Evolutionary conservation across 2,797 vertebrate species (phyloP).

Genomic region (Leontocebus nigricollis): DNA sequence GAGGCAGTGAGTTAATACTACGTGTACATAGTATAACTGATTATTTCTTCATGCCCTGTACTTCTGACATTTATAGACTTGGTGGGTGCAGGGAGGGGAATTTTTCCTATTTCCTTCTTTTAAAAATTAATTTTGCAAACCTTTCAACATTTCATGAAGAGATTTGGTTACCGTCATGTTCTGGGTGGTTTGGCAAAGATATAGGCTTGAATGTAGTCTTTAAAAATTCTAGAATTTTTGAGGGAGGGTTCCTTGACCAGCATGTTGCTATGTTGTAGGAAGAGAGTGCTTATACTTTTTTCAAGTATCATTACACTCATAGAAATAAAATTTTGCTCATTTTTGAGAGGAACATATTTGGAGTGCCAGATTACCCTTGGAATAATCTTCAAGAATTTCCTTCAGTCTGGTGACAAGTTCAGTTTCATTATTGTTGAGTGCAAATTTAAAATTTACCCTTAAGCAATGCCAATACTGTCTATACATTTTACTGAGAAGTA

Average conservation of each 20-base stretch:
- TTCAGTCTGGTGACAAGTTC: not conserved
- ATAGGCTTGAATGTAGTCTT: not conserved
- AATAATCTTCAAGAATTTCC: not conserved
- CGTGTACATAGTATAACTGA: accelerated
- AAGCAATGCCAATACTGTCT: not conserved
- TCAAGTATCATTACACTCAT: not conserved
- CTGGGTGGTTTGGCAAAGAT: not conserved
- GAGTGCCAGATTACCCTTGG: not conserved
- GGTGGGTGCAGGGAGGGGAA: not conserved
- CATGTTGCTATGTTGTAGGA: not conserved
- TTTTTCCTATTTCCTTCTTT: not conserved
- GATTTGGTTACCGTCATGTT: not conserved
- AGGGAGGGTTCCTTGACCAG: not conserved
- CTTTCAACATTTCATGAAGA: not conserved
- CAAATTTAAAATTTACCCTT: not conserved
- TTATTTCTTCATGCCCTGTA: accelerated
- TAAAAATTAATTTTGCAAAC: conserved; percentile 2
- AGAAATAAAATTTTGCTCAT: not conserved
- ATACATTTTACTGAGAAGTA: not conserved
- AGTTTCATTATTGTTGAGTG: not conserved
- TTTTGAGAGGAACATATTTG: not conserved
- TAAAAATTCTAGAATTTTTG: not conserved
- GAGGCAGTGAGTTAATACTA: not conserved
- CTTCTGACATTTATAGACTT: not conserved
- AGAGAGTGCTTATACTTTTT: not conserved